These are phyloP conservation scores for Meloidogyne floridensis DNA, from an alignment of 1,140 invertebrate species.

Conservation along the genomic window DNA sequence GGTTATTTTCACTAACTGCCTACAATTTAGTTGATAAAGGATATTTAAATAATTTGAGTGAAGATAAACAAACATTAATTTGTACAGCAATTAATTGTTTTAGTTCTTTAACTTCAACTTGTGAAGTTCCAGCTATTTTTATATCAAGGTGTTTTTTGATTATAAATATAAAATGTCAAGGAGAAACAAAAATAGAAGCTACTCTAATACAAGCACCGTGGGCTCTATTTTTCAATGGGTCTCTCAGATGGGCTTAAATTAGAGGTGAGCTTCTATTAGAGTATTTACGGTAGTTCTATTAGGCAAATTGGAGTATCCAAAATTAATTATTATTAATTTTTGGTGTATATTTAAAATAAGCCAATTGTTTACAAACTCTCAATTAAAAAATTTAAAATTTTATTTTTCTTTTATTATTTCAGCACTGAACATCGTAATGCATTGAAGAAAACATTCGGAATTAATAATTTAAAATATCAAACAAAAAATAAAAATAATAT, in stretches of 20 bases:
- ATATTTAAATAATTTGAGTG: not conserved
- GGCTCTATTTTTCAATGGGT: too few species aligned
- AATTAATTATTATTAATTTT: too few species aligned
- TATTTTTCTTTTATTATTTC: not conserved
- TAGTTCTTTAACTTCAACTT: conserved; percentile 9
- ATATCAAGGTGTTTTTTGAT: conserved; percentile 1
- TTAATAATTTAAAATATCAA: conserved; percentile 2
- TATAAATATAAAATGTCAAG: not conserved
- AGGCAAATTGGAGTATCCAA: too few species aligned
- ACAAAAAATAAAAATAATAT: not conserved
- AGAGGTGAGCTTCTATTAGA: too few species aligned
- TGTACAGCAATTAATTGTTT: not conserved
- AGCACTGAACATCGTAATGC: not conserved
- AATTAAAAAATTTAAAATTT: too few species aligned
- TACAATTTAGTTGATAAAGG: not conserved
- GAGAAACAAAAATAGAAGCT: too few species aligned
- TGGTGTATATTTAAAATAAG: too few species aligned
- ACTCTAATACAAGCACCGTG: too few species aligned
- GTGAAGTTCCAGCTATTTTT: conserved; percentile 17
- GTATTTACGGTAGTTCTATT: too few species aligned
- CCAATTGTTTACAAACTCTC: too few species aligned
- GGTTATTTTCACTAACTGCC: not conserved
- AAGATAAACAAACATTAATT: not conserved
- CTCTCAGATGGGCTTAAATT: too few species aligned
- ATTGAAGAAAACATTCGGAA: not conserved